Percentiles rank a stretch among this genome's conserved stretches.
These are phyloP conservation scores for Sebastes iracundus DNA, from an alignment of 2,797 vertebrate genomes.

Conservation along the genomic window DNA sequence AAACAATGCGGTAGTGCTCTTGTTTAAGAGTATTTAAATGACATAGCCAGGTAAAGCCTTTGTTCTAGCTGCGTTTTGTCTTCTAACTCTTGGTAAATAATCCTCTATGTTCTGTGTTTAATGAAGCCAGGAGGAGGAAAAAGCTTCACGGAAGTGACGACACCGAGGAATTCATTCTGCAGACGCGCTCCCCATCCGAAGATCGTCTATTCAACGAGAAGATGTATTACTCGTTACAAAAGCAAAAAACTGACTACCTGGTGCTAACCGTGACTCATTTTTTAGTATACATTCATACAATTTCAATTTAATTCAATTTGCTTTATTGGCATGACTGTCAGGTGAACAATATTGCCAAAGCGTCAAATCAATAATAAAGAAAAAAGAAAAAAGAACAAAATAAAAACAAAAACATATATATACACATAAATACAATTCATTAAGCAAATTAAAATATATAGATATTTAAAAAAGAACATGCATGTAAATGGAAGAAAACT, in stretches of 20 bases:
- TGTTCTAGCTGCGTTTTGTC: background rate
- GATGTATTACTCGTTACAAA: background rate
- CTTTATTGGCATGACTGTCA: no score
- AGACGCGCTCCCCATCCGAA: background rate
- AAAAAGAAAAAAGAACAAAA: no score
- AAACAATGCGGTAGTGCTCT: slow-evolving; percentile 4
- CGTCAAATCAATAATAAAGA: no score
- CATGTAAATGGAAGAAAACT: no score
- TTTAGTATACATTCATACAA: background rate
- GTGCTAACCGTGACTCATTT: background rate
- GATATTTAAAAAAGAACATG: no score
- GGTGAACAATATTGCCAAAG: no score
- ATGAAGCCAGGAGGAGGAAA: slow-evolving; percentile 40
- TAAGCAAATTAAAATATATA: no score
- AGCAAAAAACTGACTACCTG: rapidly evolving
- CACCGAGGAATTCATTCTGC: slow-evolving; percentile 42
- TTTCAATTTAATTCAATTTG: no score
- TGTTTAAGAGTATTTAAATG: slow-evolving; percentile 2
- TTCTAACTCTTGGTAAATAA: slow-evolving; percentile 54
- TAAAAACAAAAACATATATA: no score
- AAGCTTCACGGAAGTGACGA: slow-evolving; percentile 79
- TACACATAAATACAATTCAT: no score
- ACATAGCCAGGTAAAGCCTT: slow-evolving; percentile 18
- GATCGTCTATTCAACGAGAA: background rate
- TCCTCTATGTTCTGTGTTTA: slow-evolving; percentile 31